Evolutionary conservation across 2,797 vertebrate species (phyloP).

Genomic region (Lepilemur ruficaudatus): DNA sequence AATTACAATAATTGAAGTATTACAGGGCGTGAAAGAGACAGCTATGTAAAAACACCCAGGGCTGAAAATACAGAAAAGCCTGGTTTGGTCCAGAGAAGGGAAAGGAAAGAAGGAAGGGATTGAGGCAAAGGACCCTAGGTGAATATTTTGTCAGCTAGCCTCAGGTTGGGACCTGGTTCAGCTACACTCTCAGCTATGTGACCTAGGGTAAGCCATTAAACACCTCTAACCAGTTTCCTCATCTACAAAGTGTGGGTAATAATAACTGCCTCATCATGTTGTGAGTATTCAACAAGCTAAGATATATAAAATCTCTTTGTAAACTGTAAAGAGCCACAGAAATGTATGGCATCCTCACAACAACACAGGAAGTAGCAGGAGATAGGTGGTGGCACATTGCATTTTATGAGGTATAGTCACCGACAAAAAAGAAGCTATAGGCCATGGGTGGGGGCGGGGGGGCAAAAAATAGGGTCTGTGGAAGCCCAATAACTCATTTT

Average conservation of each 20-base stretch:
- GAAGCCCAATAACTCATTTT: constrained; percentile 55
- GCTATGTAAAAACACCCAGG: background rate
- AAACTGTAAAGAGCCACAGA: background rate
- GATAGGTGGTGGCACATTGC: background rate
- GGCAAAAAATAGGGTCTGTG: background rate
- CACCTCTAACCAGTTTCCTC: constrained; percentile 39
- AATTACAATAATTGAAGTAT: constrained; percentile 68
- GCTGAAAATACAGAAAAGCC: background rate
- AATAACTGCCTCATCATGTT: constrained; percentile 42
- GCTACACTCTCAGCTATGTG: background rate
- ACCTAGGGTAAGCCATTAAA: constrained; percentile 20
- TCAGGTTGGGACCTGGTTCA: background rate
- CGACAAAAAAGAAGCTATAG: constrained; percentile 37
- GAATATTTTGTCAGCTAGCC: background rate
- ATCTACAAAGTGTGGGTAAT: constrained; percentile 30
- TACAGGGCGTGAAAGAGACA: constrained; percentile 29
- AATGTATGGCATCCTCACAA: background rate
- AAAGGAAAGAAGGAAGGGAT: background rate
- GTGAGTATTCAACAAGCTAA: constrained; percentile 31
- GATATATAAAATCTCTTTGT: constrained; percentile 22
- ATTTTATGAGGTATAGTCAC: constrained; percentile 42
- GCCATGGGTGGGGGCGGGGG: background rate
- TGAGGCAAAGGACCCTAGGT: background rate
- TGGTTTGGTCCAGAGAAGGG: background rate
- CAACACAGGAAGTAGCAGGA: constrained; percentile 50